Conservation (phyloP, 1,140 invertebrate species). For the Drosophila virilis region DNA sequence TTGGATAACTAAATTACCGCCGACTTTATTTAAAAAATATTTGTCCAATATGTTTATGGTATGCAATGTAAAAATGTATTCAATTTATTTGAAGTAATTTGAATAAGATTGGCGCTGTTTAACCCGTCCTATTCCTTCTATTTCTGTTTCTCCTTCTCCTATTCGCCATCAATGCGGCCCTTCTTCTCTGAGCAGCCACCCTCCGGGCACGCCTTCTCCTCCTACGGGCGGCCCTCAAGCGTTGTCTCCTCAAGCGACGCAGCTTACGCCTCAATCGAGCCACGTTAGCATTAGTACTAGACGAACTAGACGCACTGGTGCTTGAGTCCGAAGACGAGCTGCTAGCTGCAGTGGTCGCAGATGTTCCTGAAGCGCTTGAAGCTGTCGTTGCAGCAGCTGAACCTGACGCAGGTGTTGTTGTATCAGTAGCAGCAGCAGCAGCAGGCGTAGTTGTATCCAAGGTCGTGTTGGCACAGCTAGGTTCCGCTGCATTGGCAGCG, state of each 20-base stretch:
- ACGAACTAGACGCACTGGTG: background rate
- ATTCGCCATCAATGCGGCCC: background rate
- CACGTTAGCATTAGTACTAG: background rate
- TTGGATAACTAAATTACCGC: too few species aligned
- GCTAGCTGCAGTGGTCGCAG: background rate
- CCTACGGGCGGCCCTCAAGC: background rate
- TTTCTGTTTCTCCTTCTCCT: background rate
- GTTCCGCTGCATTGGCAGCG: background rate
- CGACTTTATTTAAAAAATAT: too few species aligned
- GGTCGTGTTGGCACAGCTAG: background rate
- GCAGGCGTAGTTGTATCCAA: background rate
- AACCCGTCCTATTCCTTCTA: background rate
- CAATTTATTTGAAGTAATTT: background rate
- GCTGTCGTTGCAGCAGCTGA: background rate
- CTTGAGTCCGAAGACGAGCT: background rate
- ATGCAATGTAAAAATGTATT: background rate
- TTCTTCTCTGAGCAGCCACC: background rate
- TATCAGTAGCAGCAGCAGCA: background rate
- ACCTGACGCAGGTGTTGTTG: background rate
- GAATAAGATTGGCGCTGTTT: background rate
- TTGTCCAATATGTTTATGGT: too few species aligned
- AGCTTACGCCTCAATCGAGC: background rate
- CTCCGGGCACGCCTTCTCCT: background rate
- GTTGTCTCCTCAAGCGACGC: constrained; percentile 1
- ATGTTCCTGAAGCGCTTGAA: background rate